Percentiles rank a stretch among this genome's conserved stretches.
These are phyloP conservation scores for Chelidonichthys spinosus DNA, from an alignment of 2,797 vertebrate species.

Conservation along the genomic window DNA sequence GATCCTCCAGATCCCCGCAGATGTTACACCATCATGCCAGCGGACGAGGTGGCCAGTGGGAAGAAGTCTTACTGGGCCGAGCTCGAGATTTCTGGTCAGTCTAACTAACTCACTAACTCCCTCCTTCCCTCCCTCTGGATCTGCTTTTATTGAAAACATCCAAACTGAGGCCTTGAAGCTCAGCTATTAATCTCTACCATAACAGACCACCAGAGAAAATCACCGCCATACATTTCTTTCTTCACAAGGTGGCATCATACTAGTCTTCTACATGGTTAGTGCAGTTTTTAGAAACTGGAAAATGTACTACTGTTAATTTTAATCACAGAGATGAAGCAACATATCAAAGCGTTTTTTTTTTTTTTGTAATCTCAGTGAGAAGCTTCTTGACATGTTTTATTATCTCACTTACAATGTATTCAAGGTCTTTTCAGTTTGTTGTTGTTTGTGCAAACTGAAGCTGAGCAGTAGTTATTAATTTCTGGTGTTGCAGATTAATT, in stretches of 20 bases:
- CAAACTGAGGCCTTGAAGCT: background rate
- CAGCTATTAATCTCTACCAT: background rate
- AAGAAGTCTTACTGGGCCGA: conserved; percentile 99
- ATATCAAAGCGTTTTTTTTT: background rate
- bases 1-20: conserved; percentile 98
- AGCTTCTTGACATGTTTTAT: background rate
- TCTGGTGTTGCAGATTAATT: background rate
- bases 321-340: background rate
- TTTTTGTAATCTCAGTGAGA: background rate
- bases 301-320: background rate
- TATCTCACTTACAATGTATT: background rate
- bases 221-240: background rate
- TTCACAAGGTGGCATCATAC: background rate
- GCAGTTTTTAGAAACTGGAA: background rate
- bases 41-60: conserved; percentile 95
- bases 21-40: conserved; percentile 99
- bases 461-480: background rate
- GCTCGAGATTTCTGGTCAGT: conserved; percentile 85
- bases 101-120: background rate
- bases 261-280: background rate
- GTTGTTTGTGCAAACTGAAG: background rate
- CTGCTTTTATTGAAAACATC: background rate
- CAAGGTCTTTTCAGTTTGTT: background rate
- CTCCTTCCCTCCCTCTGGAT: background rate
- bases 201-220: background rate